These are phyloP conservation scores for Microctonus hyperodae DNA, from an alignment of 2,888 invertebrate species.

Conservation along the genomic window DNA sequence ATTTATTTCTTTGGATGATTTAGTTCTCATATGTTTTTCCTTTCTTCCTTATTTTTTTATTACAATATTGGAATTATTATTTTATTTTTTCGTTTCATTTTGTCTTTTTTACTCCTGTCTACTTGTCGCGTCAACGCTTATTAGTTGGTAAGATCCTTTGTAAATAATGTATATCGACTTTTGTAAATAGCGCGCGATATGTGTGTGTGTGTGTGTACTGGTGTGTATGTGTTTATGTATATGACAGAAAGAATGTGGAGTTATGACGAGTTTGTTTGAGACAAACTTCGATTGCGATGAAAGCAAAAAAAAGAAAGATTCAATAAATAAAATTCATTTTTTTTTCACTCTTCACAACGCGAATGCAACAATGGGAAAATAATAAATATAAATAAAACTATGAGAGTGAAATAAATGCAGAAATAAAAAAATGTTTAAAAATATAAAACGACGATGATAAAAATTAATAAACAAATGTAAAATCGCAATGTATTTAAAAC, in stretches of 20 bases:
- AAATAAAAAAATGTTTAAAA: neutral
- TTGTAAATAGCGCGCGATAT: constrained; percentile 10
- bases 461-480: neutral
- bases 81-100: neutral
- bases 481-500: neutral
- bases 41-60: no score
- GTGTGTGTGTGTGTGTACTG: constrained; percentile 33
- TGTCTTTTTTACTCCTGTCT: constrained; percentile 15
- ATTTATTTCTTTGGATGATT: neutral
- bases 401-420: neutral
- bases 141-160: constrained; percentile 41
- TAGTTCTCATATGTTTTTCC: neutral
- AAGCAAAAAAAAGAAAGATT: constrained; percentile 31
- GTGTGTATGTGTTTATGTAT: constrained; percentile 14
- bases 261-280: constrained; percentile 40
- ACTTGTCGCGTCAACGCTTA: constrained; percentile 57
- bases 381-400: neutral
- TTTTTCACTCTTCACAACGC: neutral
- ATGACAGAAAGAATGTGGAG: no score
- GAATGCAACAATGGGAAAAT: constrained; percentile 1
- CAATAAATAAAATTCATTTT: constrained; percentile 7
- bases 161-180: constrained; percentile 23
- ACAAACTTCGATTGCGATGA: constrained; percentile 22
- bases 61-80: neutral
- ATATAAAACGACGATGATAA: neutral